Conservation (phyloP, 1,140 invertebrate species). For the Macrostomum lignano region DNA sequence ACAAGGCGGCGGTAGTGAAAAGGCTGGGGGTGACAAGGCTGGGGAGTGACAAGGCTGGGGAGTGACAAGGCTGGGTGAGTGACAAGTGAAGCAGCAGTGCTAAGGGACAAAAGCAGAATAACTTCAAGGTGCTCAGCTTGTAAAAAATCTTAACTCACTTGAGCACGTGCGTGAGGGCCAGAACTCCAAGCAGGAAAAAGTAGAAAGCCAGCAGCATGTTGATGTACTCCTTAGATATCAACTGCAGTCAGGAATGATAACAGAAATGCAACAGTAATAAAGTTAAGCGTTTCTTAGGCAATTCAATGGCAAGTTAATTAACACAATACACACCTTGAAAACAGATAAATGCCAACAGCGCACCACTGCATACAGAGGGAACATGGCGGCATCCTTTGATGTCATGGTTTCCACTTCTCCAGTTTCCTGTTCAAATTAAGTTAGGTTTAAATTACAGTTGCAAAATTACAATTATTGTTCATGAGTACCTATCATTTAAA, state of each 20-base stretch:
- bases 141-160: slow-evolving; percentile 41
- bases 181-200: slow-evolving; percentile 74
- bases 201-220: slow-evolving; percentile 68
- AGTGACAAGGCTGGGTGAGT: not conserved
- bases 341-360: slow-evolving; percentile 64
- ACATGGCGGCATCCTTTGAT: slow-evolving; percentile 72
- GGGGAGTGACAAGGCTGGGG: not conserved
- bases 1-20: not conserved
- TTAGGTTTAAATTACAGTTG: too few species aligned
- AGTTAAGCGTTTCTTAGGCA: not conserved
- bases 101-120: not conserved
- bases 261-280: slow-evolving; percentile 7
- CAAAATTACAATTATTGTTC: too few species aligned
- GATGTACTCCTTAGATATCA: slow-evolving; percentile 86
- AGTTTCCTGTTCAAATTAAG: slow-evolving; percentile 36
- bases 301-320: slow-evolving; percentile 1
- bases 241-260: slow-evolving; percentile 37
- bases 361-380: slow-evolving; percentile 73
- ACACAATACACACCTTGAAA: slow-evolving; percentile 35
- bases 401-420: slow-evolving; percentile 76
- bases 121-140: too few species aligned
- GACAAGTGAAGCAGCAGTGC: not conserved
- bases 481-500: too few species aligned
- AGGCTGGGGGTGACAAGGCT: slow-evolving; percentile 1
- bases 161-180: slow-evolving; percentile 60